phyloP scores from a whole-genome alignment of 1,140 invertebrate species.

The Melanaphis sacchari region DNA sequence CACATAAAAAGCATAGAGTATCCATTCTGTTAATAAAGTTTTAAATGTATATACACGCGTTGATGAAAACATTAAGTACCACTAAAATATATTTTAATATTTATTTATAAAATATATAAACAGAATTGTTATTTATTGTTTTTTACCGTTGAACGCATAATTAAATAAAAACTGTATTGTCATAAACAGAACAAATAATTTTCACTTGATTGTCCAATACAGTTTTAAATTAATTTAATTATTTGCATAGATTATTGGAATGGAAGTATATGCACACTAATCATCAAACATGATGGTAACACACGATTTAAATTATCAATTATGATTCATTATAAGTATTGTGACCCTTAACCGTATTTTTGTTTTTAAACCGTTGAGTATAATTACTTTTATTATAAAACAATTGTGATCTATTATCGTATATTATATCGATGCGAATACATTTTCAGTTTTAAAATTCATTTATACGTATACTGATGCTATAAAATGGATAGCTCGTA shows the following conservation, averaged over 20 bases:
- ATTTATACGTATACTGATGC: not conserved
- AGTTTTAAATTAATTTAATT: not conserved
- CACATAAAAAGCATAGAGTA: not conserved
- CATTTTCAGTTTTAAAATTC: not conserved
- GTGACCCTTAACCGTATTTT: not conserved
- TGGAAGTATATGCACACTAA: not conserved
- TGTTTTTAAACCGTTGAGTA: not conserved
- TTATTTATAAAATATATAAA: not conserved
- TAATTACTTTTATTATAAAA: not conserved
- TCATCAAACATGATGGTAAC: not conserved
- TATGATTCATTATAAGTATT: no score
- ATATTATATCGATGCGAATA: not conserved
- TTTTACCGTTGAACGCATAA: not conserved
- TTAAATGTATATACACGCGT: not conserved
- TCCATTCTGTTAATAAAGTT: not conserved
- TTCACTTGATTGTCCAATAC: not conserved
- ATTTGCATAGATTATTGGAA: not conserved
- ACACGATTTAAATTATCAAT: not conserved
- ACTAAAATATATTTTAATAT: slow-evolving; percentile 5
- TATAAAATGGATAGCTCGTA: not conserved
- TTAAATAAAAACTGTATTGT: not conserved
- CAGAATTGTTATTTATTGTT: not conserved
- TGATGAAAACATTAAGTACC: not conserved
- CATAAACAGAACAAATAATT: not conserved
- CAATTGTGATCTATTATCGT: not conserved